Evolutionary conservation across 1,140 invertebrate genomes (phyloP), one percentile per base, ranked within the genome.

Genomic region (Diploscapter pachys): DNA sequence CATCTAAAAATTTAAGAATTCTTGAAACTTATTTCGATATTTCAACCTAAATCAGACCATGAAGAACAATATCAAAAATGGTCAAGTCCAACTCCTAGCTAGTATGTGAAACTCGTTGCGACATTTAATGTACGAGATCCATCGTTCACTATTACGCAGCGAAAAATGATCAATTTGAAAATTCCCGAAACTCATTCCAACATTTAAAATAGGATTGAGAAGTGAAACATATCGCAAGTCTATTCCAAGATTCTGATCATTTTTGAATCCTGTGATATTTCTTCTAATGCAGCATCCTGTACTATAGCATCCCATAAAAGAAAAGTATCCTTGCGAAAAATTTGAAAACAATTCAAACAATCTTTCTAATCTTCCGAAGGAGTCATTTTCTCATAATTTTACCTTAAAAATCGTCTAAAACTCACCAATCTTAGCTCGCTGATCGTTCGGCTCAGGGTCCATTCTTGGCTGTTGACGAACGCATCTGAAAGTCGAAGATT

Each of bases 391-490:
- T 31, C 31, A 31, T 31, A 31, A 31, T 31, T 31, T 31, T 31
- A 31, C 31, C 31, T 31, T 31, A 31, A 31, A 31, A 31, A 31
- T 31, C 31, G 31, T 31, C 31, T 31, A 69, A 56, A 56, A 86
- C 87, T 84, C 82, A 89, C 89, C 77, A 99, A 87, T 76, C 95
- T 90, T 67, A 99, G 87, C 86, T 98, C 95, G 64, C 93, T 93
- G n/a, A 98, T 94, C 61, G 91, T 90, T 78, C 95, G 89, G 56
- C 93, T 92, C 68, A 98, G 88, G 1, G 96, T 99, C 96, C 96
- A 99, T 91, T 99, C 96, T 90, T 98, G 96, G 86, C 94, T 96
- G 87, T 98, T 98, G 50, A 99, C 95, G 89, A 99, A 99, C n/a
- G 95, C 97, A 91, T 98, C 96, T 98, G 89, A 70, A 92, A 92